Conservation (phyloP, 2,113 vertebrate species). For the Pelobates fuscus region DNA sequence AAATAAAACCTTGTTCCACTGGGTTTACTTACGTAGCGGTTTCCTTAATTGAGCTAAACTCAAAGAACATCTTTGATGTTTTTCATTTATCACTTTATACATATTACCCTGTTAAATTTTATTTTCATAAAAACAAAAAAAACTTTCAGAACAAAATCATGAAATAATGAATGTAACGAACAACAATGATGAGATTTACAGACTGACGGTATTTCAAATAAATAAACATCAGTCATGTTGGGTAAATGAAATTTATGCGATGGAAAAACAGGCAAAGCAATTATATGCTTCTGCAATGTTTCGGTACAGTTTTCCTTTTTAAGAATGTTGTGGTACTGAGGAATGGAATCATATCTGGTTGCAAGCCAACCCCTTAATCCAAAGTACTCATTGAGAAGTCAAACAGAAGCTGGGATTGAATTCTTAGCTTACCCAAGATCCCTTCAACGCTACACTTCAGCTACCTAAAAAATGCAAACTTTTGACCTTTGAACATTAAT, state of each 20-base stretch:
- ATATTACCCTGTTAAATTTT: too few species aligned
- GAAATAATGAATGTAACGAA: not conserved
- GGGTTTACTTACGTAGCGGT: too few species aligned
- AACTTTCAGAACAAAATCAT: too few species aligned
- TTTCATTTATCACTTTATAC: too few species aligned
- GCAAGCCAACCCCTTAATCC: conserved; percentile 14
- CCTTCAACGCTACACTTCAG: conserved; percentile 1
- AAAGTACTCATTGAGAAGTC: conserved; percentile 26
- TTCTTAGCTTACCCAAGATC: conserved; percentile 7
- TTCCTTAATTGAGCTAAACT: too few species aligned
- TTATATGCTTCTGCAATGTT: conserved; percentile 3
- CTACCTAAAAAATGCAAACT: conserved; percentile 27
- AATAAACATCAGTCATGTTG: not conserved
- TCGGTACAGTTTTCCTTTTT: not conserved
- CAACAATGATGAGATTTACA: not conserved
- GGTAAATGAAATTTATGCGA: not conserved
- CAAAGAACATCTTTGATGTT: too few species aligned
- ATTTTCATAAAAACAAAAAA: too few species aligned
- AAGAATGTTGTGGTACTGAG: not conserved
- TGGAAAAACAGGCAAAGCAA: conserved; percentile 10
- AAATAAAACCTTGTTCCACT: too few species aligned
- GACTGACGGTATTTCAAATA: not conserved
- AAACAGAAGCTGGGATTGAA: conserved; percentile 40
- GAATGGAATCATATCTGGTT: conserved; percentile 21
- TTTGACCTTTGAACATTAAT: not conserved